Percentiles rank a stretch among this genome's conserved stretches.
Evolutionary conservation across 2,888 invertebrate genomes (phyloP).

Genomic region (Ctena decussata): DNA sequence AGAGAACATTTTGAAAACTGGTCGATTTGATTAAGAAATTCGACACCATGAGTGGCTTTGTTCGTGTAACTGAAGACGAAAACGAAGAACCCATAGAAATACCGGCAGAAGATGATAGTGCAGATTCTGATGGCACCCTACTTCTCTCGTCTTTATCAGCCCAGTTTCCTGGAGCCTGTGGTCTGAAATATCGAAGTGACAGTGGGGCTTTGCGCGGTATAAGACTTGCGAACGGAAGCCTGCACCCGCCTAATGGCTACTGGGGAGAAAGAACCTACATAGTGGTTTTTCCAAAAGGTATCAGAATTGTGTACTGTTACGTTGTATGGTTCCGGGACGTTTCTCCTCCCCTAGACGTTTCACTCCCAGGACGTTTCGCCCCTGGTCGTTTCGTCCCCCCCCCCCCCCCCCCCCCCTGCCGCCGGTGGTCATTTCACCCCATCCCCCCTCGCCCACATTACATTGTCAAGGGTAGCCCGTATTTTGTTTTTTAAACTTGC

Average conservation of each 20-base stretch:
- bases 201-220: conserved; percentile 84
- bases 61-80: conserved; percentile 98
- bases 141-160: conserved; percentile 97
- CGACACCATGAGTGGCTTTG: conserved; percentile 87
- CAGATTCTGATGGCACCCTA: conserved; percentile 90
- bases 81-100: conserved; percentile 97
- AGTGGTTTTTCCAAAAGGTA: conserved; percentile 89
- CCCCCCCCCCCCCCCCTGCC: too few relatives aligned
- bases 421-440: too few relatives aligned
- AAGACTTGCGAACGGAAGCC: conserved; percentile 95
- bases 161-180: conserved; percentile 98
- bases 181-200: conserved; percentile 98
- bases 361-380: too few relatives aligned
- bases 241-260: conserved; percentile 93
- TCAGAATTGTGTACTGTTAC: too few relatives aligned
- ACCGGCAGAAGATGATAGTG: conserved; percentile 95
- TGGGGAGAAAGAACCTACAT: conserved; percentile 93
- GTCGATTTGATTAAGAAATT: too few relatives aligned
- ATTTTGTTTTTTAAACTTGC: too few relatives aligned
- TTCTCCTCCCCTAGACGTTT: too few relatives aligned
- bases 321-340: too few relatives aligned
- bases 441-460: too few relatives aligned
- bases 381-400: too few relatives aligned
- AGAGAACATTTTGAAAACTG: too few relatives aligned
- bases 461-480: too few relatives aligned